These are phyloP conservation scores for Oxytorus armatus DNA, from an alignment of 2,888 invertebrate species.

Conservation along the genomic window DNA sequence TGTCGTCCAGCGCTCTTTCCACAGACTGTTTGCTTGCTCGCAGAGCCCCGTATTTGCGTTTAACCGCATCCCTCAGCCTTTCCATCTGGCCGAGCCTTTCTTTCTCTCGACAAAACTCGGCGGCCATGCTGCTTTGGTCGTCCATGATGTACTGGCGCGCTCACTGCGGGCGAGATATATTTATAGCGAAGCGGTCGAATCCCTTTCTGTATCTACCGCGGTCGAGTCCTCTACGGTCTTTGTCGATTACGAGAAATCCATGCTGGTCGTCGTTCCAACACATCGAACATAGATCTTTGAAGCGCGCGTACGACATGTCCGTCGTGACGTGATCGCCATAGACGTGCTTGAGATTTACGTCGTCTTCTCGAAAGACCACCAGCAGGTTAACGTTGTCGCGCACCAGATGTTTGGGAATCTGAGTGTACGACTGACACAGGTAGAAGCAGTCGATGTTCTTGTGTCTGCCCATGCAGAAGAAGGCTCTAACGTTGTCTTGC, in stretches of 20 bases:
- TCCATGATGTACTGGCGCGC: conserved; percentile 1
- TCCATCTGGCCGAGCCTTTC: conserved; percentile 27
- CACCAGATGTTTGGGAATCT: conserved; percentile 79
- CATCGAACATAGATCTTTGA: conserved; percentile 37
- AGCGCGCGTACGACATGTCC: conserved; percentile 64
- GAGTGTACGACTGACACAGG: conserved; percentile 69
- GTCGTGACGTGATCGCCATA: conserved; percentile 66
- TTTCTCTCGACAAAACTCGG: conserved; percentile 26
- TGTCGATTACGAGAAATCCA: conserved; percentile 41
- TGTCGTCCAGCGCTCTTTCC: conserved; percentile 29
- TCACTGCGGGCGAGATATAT: conserved; percentile 12
- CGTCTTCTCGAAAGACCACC: conserved; percentile 79
- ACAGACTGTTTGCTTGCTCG: conserved; percentile 21
- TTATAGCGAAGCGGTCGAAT: conserved; percentile 40
- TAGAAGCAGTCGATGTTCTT: conserved; percentile 69
- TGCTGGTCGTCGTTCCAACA: conserved; percentile 52
- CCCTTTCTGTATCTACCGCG: conserved; percentile 25
- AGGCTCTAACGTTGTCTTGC: conserved; percentile 66
- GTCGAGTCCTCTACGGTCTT: conserved; percentile 27
- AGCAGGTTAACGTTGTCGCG: conserved; percentile 80
- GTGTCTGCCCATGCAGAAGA: conserved; percentile 68
- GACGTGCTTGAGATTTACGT: conserved; percentile 78
- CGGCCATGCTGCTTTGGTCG: conserved; percentile 2
- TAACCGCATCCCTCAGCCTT: conserved; percentile 31
- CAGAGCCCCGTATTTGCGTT: conserved; percentile 32